Evolutionary conservation across 1,140 invertebrate species (phyloP).

Genomic region (Danaus plexippus): DNA sequence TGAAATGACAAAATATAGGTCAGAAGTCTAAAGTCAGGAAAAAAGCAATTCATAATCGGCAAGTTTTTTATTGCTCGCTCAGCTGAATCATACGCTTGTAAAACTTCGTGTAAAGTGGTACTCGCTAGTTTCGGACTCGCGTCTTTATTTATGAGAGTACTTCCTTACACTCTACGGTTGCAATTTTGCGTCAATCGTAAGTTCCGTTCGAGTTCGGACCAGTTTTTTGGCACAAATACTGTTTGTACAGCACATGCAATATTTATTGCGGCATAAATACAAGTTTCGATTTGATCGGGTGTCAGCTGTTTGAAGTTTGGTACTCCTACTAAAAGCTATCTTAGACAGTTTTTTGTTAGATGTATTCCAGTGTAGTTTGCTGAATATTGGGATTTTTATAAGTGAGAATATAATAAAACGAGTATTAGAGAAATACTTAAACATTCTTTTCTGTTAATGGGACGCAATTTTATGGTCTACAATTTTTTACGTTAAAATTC

Average conservation of each 20-base stretch:
- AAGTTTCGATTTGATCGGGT: conserved; percentile 11
- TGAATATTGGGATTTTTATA: too few species aligned
- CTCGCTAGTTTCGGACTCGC: conserved; percentile 24
- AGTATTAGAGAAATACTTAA: too few species aligned
- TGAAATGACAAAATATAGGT: too few species aligned
- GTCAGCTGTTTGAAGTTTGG: neutral
- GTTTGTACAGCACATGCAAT: conserved; percentile 14
- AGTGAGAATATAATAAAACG: too few species aligned
- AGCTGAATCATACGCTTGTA: conserved; percentile 43
- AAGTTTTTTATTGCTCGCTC: conserved; percentile 41
- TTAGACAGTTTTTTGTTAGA: too few species aligned
- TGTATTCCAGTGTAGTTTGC: too few species aligned
- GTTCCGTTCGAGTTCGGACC: conserved; percentile 14
- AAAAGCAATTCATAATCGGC: conserved; percentile 11
- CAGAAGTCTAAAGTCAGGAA: conserved; percentile 6
- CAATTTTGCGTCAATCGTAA: conserved; percentile 29
- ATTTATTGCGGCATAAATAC: conserved; percentile 6
- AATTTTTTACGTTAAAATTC: too few species aligned
- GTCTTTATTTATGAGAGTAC: conserved; percentile 51
- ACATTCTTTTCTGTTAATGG: too few species aligned
- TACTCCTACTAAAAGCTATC: too few species aligned
- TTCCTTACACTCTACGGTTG: conserved; percentile 39
- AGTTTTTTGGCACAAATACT: conserved; percentile 27
- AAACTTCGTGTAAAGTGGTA: conserved; percentile 32
- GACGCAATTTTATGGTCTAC: too few species aligned